Percentiles rank a stretch among this genome's conserved stretches.
These are phyloP conservation scores for Chrysemys picta DNA, from an alignment of 2,113 vertebrate species.

Conservation along the genomic window DNA sequence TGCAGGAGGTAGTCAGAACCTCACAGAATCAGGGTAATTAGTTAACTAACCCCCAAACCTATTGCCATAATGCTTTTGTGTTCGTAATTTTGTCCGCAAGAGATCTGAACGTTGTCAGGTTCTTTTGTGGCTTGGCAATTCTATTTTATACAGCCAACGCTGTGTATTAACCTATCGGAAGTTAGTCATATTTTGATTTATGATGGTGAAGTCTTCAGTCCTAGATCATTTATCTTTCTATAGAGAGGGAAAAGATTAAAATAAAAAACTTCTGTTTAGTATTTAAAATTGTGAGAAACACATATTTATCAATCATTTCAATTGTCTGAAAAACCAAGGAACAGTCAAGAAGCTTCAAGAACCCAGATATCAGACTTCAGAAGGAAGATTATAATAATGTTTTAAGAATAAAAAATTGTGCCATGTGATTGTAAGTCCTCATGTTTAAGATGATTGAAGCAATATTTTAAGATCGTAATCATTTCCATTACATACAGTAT, in stretches of 20 bases:
- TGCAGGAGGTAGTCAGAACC: not conserved
- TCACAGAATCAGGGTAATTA: not conserved
- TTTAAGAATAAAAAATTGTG: not conserved
- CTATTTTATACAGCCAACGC: not conserved
- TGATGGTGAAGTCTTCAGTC: not conserved
- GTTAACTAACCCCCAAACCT: not conserved
- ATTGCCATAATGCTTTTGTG: not conserved
- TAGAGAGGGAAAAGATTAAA: not conserved
- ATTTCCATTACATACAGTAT: not conserved
- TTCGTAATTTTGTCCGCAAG: not conserved
- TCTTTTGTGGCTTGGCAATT: not conserved
- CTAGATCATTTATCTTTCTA: constrained; percentile 7
- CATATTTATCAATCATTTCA: not conserved
- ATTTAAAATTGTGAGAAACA: not conserved
- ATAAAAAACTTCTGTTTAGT: not conserved
- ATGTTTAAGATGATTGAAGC: not conserved
- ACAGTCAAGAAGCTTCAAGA: not conserved
- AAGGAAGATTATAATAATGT: not conserved
- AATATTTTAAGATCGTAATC: not conserved
- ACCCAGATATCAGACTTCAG: not conserved
- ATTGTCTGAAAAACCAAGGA: not conserved
- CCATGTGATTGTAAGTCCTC: not conserved
- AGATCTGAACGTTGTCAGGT: not conserved
- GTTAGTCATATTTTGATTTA: constrained; percentile 22
- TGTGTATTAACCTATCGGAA: not conserved